Conservation (phyloP, 2,888 invertebrate genomes). For the Phrixothrix hirtus region DNA sequence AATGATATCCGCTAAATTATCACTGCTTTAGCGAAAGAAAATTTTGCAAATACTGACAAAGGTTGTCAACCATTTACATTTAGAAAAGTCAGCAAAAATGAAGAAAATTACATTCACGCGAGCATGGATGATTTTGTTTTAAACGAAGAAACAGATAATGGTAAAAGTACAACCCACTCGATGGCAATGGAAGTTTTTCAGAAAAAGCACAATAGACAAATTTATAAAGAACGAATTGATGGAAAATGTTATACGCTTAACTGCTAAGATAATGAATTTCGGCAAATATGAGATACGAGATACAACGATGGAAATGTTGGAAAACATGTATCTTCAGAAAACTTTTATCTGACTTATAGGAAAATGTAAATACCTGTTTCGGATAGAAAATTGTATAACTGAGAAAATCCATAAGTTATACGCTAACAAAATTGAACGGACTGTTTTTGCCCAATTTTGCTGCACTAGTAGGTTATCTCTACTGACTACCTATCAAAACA, state of each 20-base stretch:
- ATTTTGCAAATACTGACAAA: neutral
- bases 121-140: constrained; percentile 31
- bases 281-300: too few species aligned
- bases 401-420: too few species aligned
- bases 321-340: too few species aligned
- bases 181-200: constrained; percentile 32
- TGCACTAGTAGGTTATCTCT: too few species aligned
- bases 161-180: constrained; percentile 11
- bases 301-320: too few species aligned
- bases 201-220: too few species aligned
- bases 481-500: too few species aligned
- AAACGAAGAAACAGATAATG: constrained; percentile 21
- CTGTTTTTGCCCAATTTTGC: too few species aligned
- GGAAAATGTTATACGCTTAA: neutral
- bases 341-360: too few species aligned
- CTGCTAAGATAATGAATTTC: neutral
- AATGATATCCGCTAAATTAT: neutral
- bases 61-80: constrained; percentile 8
- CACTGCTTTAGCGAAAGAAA: neutral
- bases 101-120: constrained; percentile 26
- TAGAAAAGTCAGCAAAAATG: constrained; percentile 5
- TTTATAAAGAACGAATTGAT: neutral
- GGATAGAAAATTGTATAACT: too few species aligned
- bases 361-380: too few species aligned
- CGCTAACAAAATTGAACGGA: too few species aligned